Base-by-base conservation (phyloP, 2,113 vertebrate genomes). In the Lonchura striata region DNA sequence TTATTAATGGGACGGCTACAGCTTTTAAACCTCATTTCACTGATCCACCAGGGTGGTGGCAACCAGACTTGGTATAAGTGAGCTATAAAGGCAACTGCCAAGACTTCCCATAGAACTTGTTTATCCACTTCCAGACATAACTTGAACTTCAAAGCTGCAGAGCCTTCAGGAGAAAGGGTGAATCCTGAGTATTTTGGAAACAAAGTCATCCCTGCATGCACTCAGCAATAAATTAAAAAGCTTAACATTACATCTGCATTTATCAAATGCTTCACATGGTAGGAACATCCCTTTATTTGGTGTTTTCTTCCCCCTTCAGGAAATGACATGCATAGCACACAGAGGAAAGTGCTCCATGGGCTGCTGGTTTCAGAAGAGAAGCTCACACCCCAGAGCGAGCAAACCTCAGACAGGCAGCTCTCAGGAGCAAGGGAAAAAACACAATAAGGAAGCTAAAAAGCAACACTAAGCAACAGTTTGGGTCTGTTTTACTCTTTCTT, bases 91-190 rank as follows among this genome's bases (percentile, higher is more conserved):
- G 52, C 46, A 91, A 10, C 49, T 41, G 60, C 49, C 69, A 94
- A 71, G 49, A 65, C 10, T 76, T 53, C 50, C 50, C 33, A 33
- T 30, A 31, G 47, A 84, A 60, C 77, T 86, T 90, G 56, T 74
- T 95, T 82, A 84, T 33, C n/a, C 35, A 47, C 65, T 44, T 79
- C 59, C 71, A 95, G 74, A 46, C 1, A 17, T 15, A 91, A 64
- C n/a, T n/a, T 31, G 44, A 79, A 86, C 64, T 91, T 95, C 81
- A 91, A 79, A 97, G 87, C 44, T 54, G 49, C 35, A 47, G 28
- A 83, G 44, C 25, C 60, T 44, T 65, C 81, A 82, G 66, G 50
- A 91, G 75, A 56, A 54, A 53, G 30, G 19, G 35, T 7, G 74
- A 86, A 60, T 18, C n/a, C 22, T 0, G 33, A 74, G 22, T 41